These are phyloP conservation scores for Drosophila kikkawai DNA, from an alignment of 1,140 invertebrate species.

Conservation along the genomic window DNA sequence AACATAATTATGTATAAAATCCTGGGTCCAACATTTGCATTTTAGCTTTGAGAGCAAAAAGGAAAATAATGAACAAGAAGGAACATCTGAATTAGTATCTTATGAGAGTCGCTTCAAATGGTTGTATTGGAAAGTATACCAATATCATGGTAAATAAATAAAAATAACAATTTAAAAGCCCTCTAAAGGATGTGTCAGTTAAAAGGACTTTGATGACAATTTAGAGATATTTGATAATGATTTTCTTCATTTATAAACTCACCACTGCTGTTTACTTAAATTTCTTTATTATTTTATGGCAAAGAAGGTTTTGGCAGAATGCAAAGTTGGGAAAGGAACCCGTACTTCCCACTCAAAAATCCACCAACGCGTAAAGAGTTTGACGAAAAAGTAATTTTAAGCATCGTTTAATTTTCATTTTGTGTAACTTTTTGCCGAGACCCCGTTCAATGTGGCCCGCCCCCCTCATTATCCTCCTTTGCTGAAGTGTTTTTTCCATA, in stretches of 20 bases:
- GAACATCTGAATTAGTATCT: background rate
- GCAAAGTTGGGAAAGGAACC: background rate
- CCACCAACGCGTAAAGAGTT: conserved; percentile 61
- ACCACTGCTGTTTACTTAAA: background rate
- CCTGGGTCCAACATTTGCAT: background rate
- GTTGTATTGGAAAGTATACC: background rate
- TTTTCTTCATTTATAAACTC: background rate
- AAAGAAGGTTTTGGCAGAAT: conserved; percentile 2
- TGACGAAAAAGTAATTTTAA: conserved; percentile 82
- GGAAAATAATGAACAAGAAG: background rate
- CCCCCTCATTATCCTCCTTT: conserved; percentile 1
- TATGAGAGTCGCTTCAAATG: background rate
- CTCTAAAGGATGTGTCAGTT: background rate
- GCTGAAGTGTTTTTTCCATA: conserved; percentile 20
- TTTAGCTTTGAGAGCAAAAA: background rate
- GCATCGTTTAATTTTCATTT: conserved; percentile 83
- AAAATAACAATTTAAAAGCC: background rate
- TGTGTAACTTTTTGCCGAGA: conserved; percentile 61
- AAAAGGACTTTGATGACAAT: background rate
- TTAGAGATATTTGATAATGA: background rate
- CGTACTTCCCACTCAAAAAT: conserved; percentile 21
- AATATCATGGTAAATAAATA: background rate
- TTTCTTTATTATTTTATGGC: background rate
- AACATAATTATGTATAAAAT: conserved; percentile 35
- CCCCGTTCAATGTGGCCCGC: conserved; percentile 25